Base-by-base conservation (phyloP, 2,888 invertebrate species). In the Caenorhabditis sp. region DNA sequence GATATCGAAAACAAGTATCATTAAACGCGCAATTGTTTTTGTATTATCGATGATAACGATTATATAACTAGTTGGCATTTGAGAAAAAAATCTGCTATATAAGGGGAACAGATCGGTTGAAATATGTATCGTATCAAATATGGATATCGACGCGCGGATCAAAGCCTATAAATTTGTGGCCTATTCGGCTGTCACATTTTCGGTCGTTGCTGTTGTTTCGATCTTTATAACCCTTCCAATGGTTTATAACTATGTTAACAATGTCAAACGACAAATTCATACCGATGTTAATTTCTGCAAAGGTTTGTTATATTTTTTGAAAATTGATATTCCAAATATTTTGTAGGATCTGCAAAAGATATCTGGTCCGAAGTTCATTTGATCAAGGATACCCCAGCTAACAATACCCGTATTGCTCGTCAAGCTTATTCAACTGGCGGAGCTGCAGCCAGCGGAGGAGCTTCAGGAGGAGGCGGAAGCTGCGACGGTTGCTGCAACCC, bases 351-450 rank as follows among this genome's bases (percentile, higher is more conserved):
- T 51, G 86, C 86, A 61, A 83, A 84, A 62, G 85, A 86, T 73
- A 86, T 86, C 78, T 86, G 86, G 86, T 73, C 83, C n/a, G 86
- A 86, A 69, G 86, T 86, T 55, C 82, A 82, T 65, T 63, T 79
- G 26, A 79, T 86, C 62, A 86, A 84, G 73, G 78, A 76, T 54
- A 69, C 82, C 37, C 82, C 81, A 26, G 66, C 73, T 37, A 68
- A 77, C 58, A 81, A 66, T 73, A 75, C 81, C 58, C 72, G 79
- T 63, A 79, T 84, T 50, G 82, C 83, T 58, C 80, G 86, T 74
- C 86, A 86, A 69, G 71, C 83, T 19, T 75, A 75, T 53, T 43
- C 55, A 26, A 69, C 69, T 53, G 78, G 75, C 59, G 67, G 51
- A 26, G 61, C 66, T 26, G 78, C 65, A 37, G 69, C 57, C 43